phyloP scores from a whole-genome alignment of 2,113 vertebrate species.

The Seriola dumerili region DNA sequence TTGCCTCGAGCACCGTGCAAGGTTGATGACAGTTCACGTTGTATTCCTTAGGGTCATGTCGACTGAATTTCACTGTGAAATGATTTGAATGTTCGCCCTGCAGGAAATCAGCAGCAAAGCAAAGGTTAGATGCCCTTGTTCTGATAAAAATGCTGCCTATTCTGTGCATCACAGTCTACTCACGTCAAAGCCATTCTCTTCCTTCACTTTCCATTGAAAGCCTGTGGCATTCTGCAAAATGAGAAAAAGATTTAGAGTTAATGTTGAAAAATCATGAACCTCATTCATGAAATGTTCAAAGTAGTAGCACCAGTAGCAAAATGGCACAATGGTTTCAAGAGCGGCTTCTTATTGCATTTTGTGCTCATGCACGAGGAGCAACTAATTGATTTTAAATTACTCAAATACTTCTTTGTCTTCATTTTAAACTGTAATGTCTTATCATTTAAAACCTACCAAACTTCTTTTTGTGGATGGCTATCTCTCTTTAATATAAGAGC shows the following conservation, averaged over 20 bases:
- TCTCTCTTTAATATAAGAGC: no score
- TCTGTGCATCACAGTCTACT: not conserved
- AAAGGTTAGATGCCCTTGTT: not conserved
- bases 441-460: no score
- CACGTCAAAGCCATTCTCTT: not conserved
- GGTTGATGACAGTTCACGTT: not conserved
- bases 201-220: not conserved
- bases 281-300: not conserved
- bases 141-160: not conserved
- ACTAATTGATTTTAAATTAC: no score
- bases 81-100: not conserved
- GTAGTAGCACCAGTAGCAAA: no score
- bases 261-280: not conserved
- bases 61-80: accelerated
- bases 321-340: no score
- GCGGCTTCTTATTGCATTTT: no score
- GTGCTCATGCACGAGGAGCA: no score
- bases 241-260: not conserved
- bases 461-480: no score
- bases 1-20: conserved; percentile 22
- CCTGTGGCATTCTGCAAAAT: not conserved
- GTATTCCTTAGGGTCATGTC: accelerated
- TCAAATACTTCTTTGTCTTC: no score
- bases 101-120: not conserved
- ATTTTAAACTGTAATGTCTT: no score